These are phyloP conservation scores for Cataglyphis altisquamis DNA, from an alignment of 2,888 invertebrate species.

Conservation along the genomic window DNA sequence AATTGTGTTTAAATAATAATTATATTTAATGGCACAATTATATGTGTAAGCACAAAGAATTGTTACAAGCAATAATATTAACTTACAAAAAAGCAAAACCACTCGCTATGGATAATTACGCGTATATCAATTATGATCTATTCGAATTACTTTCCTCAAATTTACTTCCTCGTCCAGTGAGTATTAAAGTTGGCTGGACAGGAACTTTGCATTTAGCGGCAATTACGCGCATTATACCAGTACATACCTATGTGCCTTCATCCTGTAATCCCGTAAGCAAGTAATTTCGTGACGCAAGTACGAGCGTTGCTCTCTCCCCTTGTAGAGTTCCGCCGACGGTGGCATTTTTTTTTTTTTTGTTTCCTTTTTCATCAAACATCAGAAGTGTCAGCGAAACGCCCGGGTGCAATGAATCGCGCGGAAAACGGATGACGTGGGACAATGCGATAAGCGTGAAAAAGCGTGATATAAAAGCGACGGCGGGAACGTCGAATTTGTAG, in stretches of 20 bases:
- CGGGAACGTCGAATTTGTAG: constrained; percentile 45
- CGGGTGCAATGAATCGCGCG: constrained; percentile 37
- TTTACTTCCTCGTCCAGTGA: constrained; percentile 16
- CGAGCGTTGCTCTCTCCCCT: constrained; percentile 27
- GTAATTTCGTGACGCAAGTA: constrained; percentile 1
- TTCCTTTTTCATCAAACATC: constrained; percentile 35
- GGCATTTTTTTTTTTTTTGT: neutral
- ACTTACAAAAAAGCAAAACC: neutral
- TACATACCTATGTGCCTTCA: neutral
- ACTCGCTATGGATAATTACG: neutral
- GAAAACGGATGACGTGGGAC: constrained; percentile 41
- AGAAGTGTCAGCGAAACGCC: constrained; percentile 42
- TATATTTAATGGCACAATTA: neutral
- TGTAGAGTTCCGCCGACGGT: neutral
- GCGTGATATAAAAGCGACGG: constrained; percentile 27
- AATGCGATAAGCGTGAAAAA: constrained; percentile 56
- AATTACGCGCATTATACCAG: constrained; percentile 31
- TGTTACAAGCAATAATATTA: neutral
- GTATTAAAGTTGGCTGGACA: constrained; percentile 18
- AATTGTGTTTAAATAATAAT: neutral
- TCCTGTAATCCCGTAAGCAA: neutral
- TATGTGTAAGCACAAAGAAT: neutral
- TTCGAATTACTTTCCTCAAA: constrained; percentile 1
- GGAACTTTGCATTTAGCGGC: constrained; percentile 37
- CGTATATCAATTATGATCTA: neutral